phyloP scores from a whole-genome alignment of 2,888 invertebrate genomes.

The Diaprepes abbreviatus region DNA sequence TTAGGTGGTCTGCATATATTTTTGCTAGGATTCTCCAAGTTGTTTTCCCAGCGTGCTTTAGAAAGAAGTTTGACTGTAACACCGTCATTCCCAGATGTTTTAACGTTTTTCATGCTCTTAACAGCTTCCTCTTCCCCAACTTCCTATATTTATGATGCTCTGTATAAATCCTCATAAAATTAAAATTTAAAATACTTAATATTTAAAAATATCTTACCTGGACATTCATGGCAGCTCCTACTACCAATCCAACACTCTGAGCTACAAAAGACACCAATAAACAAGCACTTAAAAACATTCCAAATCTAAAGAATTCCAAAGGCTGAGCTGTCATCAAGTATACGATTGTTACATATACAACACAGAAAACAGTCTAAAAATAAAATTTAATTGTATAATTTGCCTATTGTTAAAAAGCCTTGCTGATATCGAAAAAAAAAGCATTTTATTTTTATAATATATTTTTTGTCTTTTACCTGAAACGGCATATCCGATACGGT shows the following conservation, averaged over 20 bases:
- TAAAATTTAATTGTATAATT: background rate
- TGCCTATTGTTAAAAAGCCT: too few relatives aligned
- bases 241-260: slow-evolving; percentile 94
- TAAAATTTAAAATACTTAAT: too few relatives aligned
- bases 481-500: slow-evolving; percentile 98
- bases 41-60: too few relatives aligned
- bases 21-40: too few relatives aligned
- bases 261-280: slow-evolving; percentile 94
- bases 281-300: slow-evolving; percentile 91
- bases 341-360: slow-evolving; percentile 92
- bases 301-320: slow-evolving; percentile 83
- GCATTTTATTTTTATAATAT: background rate
- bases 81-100: too few relatives aligned
- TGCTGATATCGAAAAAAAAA: too few relatives aligned
- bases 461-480: slow-evolving; percentile 76
- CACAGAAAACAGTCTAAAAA: slow-evolving; percentile 90
- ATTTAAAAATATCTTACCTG: slow-evolving; percentile 70
- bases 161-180: too few relatives aligned
- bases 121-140: too few relatives aligned
- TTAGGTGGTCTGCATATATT: too few relatives aligned
- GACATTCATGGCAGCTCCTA: slow-evolving; percentile 95
- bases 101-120: too few relatives aligned
- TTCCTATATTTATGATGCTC: too few relatives aligned
- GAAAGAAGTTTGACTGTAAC: too few relatives aligned
- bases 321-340: slow-evolving; percentile 97